phyloP scores from a whole-genome alignment of 2,797 vertebrate species.

The Adelosebastes latens region DNA sequence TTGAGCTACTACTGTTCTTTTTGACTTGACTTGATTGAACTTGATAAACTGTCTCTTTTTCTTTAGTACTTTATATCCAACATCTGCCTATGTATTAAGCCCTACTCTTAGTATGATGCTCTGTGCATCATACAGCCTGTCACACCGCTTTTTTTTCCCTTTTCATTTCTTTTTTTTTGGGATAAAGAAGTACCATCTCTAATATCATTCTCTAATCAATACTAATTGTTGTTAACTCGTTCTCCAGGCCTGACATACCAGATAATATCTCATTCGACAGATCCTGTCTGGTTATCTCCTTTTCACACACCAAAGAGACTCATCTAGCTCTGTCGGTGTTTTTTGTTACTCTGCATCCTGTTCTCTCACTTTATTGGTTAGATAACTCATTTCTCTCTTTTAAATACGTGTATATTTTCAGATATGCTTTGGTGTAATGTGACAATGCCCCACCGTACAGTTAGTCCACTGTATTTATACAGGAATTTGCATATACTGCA shows the following conservation, averaged over 20 bases:
- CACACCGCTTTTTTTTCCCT: neutral
- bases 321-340: constrained; percentile 3
- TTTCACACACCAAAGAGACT: constrained; percentile 22
- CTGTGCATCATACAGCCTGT: neutral
- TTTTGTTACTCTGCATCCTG: constrained; percentile 9
- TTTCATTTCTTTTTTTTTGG: neutral
- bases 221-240: constrained; percentile 15
- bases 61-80: neutral
- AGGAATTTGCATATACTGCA: neutral
- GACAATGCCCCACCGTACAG: neutral
- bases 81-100: neutral
- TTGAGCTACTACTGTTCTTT: neutral
- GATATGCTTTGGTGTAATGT: neutral
- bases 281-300: constrained; percentile 41
- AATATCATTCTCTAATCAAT: constrained; percentile 44
- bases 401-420: neutral
- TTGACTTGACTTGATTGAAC: neutral
- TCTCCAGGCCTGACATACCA: constrained; percentile 1
- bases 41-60: neutral
- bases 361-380: neutral
- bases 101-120: neutral
- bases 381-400: neutral
- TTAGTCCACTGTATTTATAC: neutral
- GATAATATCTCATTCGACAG: constrained; percentile 43
- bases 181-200: neutral